Base-by-base conservation (phyloP, 1,140 invertebrate genomes). In the Tetramorium alpestre region DNA sequence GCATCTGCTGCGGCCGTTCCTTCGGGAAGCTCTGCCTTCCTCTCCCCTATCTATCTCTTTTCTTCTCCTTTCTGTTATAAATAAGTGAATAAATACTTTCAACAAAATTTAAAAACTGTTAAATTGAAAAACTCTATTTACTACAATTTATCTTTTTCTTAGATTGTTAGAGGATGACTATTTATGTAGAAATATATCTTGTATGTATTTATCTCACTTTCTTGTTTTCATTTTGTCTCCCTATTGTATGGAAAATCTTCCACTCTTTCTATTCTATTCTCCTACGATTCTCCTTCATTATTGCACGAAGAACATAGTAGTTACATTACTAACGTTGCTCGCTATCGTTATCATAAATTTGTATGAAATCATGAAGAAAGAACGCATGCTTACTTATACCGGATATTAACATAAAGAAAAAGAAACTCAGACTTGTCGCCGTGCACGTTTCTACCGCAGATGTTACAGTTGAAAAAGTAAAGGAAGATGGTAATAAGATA, bases 321-420 rank as follows among this genome's bases (percentile, higher is more conserved):
- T 70, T 65, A 73, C 87, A 41, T 72, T 62, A 10, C 16, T 44
- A 22, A 22, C 67, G 65, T 76, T 44, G 38, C 28, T 49, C 73
- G 67, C 90, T 90, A 88, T 90, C 90, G 92, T 93, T 94, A 93
- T 93, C 92, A 92, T 93, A 92, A 93, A 92, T 87, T 91, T 78
- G 70, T 51, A 80, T 51, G 84, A 73, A 54, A 28, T 22, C 16
- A 33, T 49, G 51, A 85, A 51, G 51, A 54, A 41, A 77, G 58
- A 81, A 88, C 84, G 60, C 47, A 49, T 75, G n/a, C 44, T 33
- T 13, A 41, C 1, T 11, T 38, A 51, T 72, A 70, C 10, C 33
- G 64, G 38, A 54, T 62, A 60, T 89, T 76, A 73, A 49, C 44
- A 28, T n/a, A 54, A 49, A n/a, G 56, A 65, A 77, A 25, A n/a